These are phyloP conservation scores for Drosophila subpulchrella DNA, from an alignment of 1,140 invertebrate genomes.

Conservation along the genomic window DNA sequence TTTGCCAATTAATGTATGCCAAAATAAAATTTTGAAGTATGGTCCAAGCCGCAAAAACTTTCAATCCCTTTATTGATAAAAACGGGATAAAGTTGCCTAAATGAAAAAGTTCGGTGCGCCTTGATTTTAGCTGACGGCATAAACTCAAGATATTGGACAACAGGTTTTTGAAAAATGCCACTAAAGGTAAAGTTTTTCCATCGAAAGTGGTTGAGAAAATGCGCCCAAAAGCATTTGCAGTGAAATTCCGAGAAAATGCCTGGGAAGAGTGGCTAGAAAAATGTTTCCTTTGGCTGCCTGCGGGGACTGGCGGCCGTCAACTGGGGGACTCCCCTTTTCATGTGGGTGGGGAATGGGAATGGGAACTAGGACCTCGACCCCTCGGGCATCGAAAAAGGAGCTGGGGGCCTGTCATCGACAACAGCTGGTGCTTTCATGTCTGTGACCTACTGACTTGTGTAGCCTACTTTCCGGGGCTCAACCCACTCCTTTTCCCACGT, in stretches of 20 bases:
- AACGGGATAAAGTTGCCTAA: slow-evolving; percentile 33
- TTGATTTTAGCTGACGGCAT: slow-evolving; percentile 18
- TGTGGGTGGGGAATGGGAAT: background rate
- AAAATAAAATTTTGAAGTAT: slow-evolving; percentile 5
- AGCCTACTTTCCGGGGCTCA: slow-evolving; percentile 70
- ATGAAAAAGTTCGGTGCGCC: slow-evolving; percentile 22
- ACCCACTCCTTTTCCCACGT: slow-evolving; percentile 16
- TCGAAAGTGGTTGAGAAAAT: slow-evolving; percentile 38
- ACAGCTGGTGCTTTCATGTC: slow-evolving; percentile 65
- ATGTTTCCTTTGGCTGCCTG: slow-evolving; percentile 28
- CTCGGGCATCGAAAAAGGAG: slow-evolving; percentile 16
- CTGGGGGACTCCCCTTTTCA: slow-evolving; percentile 4
- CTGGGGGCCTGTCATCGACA: slow-evolving; percentile 56
- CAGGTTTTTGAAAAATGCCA: slow-evolving; percentile 25
- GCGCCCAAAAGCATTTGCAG: slow-evolving; percentile 34
- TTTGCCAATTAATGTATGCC: slow-evolving; percentile 38
- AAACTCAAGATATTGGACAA: slow-evolving; percentile 31
- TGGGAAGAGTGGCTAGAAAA: slow-evolving; percentile 35
- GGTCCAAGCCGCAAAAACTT: slow-evolving; percentile 23
- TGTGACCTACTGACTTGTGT: slow-evolving; percentile 71
- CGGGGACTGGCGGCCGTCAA: slow-evolving; percentile 23
- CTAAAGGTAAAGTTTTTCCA: slow-evolving; percentile 34
- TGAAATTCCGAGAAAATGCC: slow-evolving; percentile 41
- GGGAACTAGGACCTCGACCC: slow-evolving; percentile 2
- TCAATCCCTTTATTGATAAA: slow-evolving; percentile 46